These are phyloP conservation scores for Vesta saturnalis DNA, from an alignment of 2,888 invertebrate species.

Conservation along the genomic window DNA sequence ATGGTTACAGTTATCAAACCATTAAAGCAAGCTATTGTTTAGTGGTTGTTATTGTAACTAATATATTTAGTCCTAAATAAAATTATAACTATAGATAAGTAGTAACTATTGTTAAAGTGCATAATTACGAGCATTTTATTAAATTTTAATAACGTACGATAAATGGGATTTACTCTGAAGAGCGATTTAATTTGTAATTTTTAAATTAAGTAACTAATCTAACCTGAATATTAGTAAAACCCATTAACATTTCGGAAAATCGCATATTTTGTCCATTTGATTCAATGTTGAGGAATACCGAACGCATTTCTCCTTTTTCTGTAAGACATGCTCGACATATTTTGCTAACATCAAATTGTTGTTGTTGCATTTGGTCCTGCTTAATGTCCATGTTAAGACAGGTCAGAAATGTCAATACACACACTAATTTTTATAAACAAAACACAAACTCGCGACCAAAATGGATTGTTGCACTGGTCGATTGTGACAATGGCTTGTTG, in stretches of 20 bases:
- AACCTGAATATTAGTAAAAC: conserved; percentile 61
- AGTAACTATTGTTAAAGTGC: too few relatives aligned
- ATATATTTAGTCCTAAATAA: too few relatives aligned
- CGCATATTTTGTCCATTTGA: conserved; percentile 58
- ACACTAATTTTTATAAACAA: conserved; percentile 45
- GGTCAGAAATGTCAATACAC: conserved; percentile 47
- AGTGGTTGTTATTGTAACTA: too few relatives aligned
- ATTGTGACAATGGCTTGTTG: conserved; percentile 55
- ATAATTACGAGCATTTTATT: too few relatives aligned
- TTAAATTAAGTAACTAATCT: too few relatives aligned
- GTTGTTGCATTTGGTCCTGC: conserved; percentile 50
- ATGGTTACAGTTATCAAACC: too few relatives aligned
- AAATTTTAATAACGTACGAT: too few relatives aligned
- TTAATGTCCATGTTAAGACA: conserved; percentile 55
- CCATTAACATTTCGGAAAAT: conserved; percentile 63
- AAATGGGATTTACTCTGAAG: too few relatives aligned
- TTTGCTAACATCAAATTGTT: conserved; percentile 59
- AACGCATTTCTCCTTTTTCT: conserved; percentile 62
- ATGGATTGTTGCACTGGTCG: conserved; percentile 63
- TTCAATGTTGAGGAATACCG: conserved; percentile 61
- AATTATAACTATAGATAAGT: too few relatives aligned
- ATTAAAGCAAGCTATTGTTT: too few relatives aligned
- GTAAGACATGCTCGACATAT: conserved; percentile 63
- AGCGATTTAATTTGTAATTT: too few relatives aligned
- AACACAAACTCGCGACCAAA: conserved; percentile 59